These are phyloP conservation scores for Macrotis lagotis DNA, from an alignment of 2,113 vertebrate species.

Conservation along the genomic window DNA sequence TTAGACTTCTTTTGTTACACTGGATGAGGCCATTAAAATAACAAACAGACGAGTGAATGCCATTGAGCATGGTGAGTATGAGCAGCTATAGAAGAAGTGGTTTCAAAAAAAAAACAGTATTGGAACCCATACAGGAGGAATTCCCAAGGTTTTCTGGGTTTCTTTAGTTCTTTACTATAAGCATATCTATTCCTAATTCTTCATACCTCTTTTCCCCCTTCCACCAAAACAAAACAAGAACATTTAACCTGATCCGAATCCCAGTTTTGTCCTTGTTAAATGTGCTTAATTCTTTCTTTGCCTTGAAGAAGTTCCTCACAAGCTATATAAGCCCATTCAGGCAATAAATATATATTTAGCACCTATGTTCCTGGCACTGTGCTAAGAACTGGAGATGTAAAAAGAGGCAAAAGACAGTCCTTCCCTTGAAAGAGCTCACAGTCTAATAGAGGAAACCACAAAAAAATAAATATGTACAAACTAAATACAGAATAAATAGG, in stretches of 20 bases:
- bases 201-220: neutral
- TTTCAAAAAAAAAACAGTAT: neutral
- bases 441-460: too few species aligned
- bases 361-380: neutral
- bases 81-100: neutral
- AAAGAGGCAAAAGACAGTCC: neutral
- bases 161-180: neutral
- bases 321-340: neutral
- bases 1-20: slow-evolving; percentile 97
- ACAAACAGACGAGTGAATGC: slow-evolving; percentile 99
- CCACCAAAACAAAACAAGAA: neutral
- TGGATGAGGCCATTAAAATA: slow-evolving; percentile 99
- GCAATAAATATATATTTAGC: neutral
- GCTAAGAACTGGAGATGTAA: neutral
- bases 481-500: neutral
- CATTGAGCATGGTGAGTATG: slow-evolving; percentile 95
- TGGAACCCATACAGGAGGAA: neutral
- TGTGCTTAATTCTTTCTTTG: neutral
- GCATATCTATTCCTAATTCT: neutral
- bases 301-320: neutral
- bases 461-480: neutral
- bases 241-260: neutral
- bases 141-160: neutral
- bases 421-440: too few species aligned
- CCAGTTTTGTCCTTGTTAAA: too few species aligned